These are phyloP conservation scores for Rhegmatorhina hoffmannsi DNA, from an alignment of 2,113 vertebrate species.

Conservation along the genomic window DNA sequence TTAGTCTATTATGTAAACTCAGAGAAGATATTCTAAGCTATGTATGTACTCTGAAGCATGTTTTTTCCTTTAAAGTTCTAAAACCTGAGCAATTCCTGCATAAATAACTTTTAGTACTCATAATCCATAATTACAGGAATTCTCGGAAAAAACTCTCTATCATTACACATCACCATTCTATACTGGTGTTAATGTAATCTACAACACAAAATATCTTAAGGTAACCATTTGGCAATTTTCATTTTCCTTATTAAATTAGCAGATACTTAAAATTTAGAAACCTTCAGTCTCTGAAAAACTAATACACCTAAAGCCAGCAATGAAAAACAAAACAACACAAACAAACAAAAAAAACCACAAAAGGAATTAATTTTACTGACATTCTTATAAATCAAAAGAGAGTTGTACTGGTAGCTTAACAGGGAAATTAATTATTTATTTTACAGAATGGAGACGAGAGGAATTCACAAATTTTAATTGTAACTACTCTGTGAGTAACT, in stretches of 20 bases:
- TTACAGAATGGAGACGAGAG: neutral
- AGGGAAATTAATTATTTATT: neutral
- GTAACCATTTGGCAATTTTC: neutral
- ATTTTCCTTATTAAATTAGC: neutral
- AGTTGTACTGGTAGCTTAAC: neutral
- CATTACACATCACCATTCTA: accelerated
- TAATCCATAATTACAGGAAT: neutral
- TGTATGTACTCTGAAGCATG: neutral
- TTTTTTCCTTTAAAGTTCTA: neutral
- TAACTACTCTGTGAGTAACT: neutral
- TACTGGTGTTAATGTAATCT: neutral
- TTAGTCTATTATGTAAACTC: neutral
- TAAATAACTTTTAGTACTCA: neutral
- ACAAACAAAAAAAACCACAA: accelerated
- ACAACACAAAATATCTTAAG: neutral
- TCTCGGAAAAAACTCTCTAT: neutral
- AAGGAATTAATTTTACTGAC: neutral
- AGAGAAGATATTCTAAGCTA: neutral
- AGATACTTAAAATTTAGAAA: neutral
- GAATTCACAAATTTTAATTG: neutral
- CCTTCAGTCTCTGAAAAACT: neutral
- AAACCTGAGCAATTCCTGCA: neutral
- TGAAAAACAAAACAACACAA: too few species aligned
- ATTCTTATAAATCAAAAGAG: neutral
- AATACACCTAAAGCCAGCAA: accelerated